Conservation (phyloP, 2,113 vertebrate genomes). For the Petroica traversi region DNA sequence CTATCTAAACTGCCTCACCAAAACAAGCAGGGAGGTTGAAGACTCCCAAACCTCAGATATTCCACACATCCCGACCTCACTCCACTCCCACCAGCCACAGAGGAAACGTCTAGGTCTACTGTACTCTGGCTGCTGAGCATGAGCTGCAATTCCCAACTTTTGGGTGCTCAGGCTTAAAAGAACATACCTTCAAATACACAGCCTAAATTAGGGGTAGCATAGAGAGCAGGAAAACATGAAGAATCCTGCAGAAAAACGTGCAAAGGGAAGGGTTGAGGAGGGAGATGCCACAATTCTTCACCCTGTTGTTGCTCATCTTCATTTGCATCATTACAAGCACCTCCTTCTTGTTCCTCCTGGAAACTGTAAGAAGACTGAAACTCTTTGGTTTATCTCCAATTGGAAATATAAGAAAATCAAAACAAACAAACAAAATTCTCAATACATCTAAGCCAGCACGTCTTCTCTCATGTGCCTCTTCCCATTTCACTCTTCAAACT, state of each 20-base stretch:
- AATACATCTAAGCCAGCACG: neutral
- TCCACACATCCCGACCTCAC: fast-evolving
- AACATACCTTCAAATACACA: neutral
- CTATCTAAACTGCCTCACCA: neutral
- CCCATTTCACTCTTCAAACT: neutral
- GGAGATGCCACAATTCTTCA: neutral
- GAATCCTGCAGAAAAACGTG: neutral
- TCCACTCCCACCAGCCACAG: fast-evolving
- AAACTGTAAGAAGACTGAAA: neutral
- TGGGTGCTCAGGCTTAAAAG: neutral
- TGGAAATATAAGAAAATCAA: neutral
- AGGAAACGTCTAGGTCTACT: neutral
- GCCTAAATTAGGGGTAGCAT: neutral
- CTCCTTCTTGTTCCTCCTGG: neutral
- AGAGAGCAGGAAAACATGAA: neutral
- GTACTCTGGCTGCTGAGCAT: neutral
- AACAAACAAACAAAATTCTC: neutral
- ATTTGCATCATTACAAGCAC: neutral
- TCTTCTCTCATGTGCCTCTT: fast-evolving
- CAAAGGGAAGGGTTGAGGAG: neutral
- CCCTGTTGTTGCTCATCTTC: fast-evolving
- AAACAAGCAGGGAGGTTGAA: neutral
- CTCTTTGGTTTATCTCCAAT: neutral
- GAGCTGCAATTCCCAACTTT: neutral
- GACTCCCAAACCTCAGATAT: neutral